Conservation (phyloP, 2,888 invertebrate genomes). For the Rotaria sp. region DNA sequence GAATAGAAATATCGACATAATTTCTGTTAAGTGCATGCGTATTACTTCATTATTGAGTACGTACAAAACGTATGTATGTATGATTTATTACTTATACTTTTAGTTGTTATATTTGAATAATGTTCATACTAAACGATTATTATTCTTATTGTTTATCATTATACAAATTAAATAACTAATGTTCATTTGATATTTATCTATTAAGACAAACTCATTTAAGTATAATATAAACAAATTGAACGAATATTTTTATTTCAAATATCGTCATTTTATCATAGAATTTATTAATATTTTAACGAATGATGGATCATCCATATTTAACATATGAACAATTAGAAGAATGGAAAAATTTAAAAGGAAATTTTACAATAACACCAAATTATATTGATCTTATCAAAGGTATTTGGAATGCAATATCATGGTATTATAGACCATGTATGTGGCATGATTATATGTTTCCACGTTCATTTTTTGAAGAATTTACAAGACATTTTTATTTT, state of each 20-base stretch:
- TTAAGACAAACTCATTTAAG: neutral
- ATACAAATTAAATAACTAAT: neutral
- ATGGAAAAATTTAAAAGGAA: conserved; percentile 22
- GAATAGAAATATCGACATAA: too few species aligned
- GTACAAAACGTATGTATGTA: too few species aligned
- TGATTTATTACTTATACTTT: neutral
- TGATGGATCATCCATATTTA: neutral
- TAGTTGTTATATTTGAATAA: neutral
- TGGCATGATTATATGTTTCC: conserved; percentile 37
- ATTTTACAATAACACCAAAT: conserved; percentile 34
- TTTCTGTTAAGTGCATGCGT: too few species aligned
- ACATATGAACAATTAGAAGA: neutral
- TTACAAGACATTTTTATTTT: conserved; percentile 34
- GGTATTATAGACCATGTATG: conserved; percentile 36
- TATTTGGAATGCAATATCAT: conserved; percentile 33
- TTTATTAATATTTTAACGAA: neutral
- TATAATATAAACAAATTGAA: too few species aligned
- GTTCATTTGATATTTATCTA: neutral
- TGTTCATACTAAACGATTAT: neutral
- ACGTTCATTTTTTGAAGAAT: conserved; percentile 32
- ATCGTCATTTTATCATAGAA: too few species aligned
- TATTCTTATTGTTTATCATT: neutral
- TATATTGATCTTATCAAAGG: conserved; percentile 37
- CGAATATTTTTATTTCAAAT: too few species aligned
- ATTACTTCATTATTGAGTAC: too few species aligned